A percentile compares a stretch with the other conserved stretches of the same genome.
These are phyloP conservation scores for Heliothis virescens DNA, from an alignment of 1,140 invertebrate genomes.

Conservation along the genomic window DNA sequence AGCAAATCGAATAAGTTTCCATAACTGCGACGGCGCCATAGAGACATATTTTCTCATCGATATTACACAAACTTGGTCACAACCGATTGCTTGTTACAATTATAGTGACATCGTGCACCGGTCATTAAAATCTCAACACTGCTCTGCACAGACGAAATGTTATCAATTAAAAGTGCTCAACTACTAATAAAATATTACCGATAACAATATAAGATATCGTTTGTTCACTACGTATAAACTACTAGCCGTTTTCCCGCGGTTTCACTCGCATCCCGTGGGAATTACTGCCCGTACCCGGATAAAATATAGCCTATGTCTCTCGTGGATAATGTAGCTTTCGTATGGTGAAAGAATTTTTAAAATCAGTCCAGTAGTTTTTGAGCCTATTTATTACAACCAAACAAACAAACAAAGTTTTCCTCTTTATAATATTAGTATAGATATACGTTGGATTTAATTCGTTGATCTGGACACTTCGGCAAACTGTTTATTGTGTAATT, in stretches of 20 bases:
- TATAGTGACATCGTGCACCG: not conserved
- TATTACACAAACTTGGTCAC: not conserved
- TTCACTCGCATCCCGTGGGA: no score
- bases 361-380: no score
- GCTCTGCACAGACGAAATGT: not conserved
- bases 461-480: not conserved
- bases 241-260: no score
- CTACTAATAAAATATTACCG: not conserved
- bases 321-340: no score
- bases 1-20: no score
- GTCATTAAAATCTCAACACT: not conserved
- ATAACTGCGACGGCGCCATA: not conserved
- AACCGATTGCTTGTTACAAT: not conserved
- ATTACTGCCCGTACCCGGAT: no score
- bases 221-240: not conserved
- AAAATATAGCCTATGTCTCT: no score
- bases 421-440: no score
- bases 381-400: no score
- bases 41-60: not conserved
- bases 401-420: no score
- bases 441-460: not conserved
- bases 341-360: no score
- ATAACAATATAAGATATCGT: conserved; percentile 3
- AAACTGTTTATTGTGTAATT: conserved; percentile 3
- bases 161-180: not conserved